Conservation (phyloP, 2,888 invertebrate species). For the Mesorhabditis spiculigera region DNA sequence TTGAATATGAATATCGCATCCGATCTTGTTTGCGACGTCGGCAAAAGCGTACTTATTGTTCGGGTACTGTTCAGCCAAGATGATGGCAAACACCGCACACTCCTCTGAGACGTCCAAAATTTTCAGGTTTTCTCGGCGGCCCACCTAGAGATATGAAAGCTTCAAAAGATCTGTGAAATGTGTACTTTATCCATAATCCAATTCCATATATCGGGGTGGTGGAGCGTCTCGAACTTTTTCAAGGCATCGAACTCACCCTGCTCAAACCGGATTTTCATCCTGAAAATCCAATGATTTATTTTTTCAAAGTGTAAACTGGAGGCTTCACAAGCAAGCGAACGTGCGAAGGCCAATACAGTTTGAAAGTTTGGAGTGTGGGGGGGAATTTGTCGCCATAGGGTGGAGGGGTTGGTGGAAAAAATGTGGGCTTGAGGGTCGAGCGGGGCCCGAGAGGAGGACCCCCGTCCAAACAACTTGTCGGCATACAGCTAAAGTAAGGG, state of each 20-base stretch:
- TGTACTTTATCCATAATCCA: conserved; percentile 39
- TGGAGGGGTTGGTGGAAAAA: neutral
- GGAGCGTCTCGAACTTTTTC: conserved; percentile 38
- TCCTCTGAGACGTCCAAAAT: conserved; percentile 45
- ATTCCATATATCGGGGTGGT: conserved; percentile 44
- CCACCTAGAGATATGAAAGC: conserved; percentile 21
- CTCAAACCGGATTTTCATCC: conserved; percentile 34
- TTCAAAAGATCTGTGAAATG: neutral
- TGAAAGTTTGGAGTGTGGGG: no score
- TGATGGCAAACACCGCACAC: conserved; percentile 37
- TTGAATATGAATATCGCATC: neutral
- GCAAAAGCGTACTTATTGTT: conserved; percentile 25
- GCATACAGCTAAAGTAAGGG: neutral
- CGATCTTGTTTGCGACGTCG: no score
- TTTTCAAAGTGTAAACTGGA: neutral
- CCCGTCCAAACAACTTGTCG: neutral
- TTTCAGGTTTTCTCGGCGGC: conserved; percentile 28
- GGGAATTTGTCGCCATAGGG: neutral
- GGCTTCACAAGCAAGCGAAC: neutral
- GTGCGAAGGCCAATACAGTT: neutral
- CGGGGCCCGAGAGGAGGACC: neutral
- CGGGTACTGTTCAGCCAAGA: conserved; percentile 37
- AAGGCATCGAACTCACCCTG: conserved; percentile 38
- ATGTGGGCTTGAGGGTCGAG: neutral
- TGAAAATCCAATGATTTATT: neutral